phyloP scores from a whole-genome alignment of 2,888 invertebrate species.

The Stegana nigrithorax region DNA sequence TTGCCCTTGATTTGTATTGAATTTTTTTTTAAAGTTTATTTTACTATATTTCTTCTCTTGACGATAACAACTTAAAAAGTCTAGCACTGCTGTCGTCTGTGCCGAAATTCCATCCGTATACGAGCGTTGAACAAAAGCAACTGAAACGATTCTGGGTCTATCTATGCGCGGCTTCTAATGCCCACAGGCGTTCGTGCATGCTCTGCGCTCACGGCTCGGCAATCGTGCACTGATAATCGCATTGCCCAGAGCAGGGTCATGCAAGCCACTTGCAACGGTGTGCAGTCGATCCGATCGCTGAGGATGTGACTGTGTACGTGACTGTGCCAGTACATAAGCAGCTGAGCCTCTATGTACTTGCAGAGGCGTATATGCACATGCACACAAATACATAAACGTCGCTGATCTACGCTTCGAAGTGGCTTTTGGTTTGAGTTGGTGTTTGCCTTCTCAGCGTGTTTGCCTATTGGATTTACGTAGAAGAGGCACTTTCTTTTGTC shows the following conservation, averaged over 20 bases:
- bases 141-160: conserved; percentile 16
- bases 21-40: not conserved
- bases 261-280: too few species aligned
- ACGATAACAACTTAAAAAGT: not conserved
- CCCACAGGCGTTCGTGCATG: not conserved
- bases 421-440: too few species aligned
- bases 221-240: conserved; percentile 10
- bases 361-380: too few species aligned
- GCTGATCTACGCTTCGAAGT: too few species aligned
- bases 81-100: not conserved
- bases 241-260: not conserved
- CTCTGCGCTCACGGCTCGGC: not conserved
- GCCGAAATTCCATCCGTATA: not conserved
- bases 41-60: not conserved
- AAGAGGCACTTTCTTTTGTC: too few species aligned
- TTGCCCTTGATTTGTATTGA: not conserved
- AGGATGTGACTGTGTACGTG: too few species aligned
- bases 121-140: conserved; percentile 12
- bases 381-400: too few species aligned
- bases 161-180: conserved; percentile 1
- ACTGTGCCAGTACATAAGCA: too few species aligned
- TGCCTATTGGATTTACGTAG: too few species aligned
- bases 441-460: too few species aligned
- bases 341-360: too few species aligned
- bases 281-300: too few species aligned